Evolutionary conservation across 2,797 vertebrate species (phyloP).

Genomic region (Echeneis naucrates): DNA sequence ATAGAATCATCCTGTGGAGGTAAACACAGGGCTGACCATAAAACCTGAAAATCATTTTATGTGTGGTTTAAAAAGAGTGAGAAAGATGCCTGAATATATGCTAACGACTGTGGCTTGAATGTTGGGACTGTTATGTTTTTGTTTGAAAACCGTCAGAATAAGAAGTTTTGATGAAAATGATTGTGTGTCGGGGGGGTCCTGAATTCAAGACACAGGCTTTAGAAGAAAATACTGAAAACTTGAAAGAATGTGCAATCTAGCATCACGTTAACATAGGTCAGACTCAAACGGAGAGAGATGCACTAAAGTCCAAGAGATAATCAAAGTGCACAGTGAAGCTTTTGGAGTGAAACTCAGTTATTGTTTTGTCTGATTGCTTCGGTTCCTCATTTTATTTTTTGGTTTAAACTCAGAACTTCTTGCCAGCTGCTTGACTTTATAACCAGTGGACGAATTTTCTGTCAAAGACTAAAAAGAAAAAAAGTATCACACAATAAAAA

Average conservation of each 20-base stretch:
- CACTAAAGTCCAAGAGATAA: constrained; percentile 65
- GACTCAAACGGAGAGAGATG: constrained; percentile 36
- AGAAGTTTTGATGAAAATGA: constrained; percentile 66
- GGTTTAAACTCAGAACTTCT: constrained; percentile 25
- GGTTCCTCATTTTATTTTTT: constrained; percentile 5
- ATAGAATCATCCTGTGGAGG: constrained; percentile 14
- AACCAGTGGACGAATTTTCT: constrained; percentile 65
- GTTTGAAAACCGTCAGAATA: constrained; percentile 55
- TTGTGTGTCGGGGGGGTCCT: background rate
- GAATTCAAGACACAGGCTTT: constrained; percentile 69
- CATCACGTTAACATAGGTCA: constrained; percentile 80
- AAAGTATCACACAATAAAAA: constrained; percentile 69
- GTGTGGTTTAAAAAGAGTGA: constrained; percentile 77
- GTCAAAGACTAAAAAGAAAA: constrained; percentile 40
- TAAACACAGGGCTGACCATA: background rate
- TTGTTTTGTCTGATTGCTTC: constrained; percentile 17
- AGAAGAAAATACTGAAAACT: constrained; percentile 69
- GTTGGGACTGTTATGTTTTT: constrained; percentile 54
- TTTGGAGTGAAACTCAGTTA: constrained; percentile 46
- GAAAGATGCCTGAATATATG: constrained; percentile 3
- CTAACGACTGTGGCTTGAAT: constrained; percentile 27
- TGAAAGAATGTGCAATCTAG: constrained; percentile 87
- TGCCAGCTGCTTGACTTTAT: constrained; percentile 73
- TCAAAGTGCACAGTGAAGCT: constrained; percentile 66
- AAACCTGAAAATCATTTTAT: constrained; percentile 60